phyloP scores from a whole-genome alignment of 2,113 vertebrate species.

The Chloropsis cyanopogon region DNA sequence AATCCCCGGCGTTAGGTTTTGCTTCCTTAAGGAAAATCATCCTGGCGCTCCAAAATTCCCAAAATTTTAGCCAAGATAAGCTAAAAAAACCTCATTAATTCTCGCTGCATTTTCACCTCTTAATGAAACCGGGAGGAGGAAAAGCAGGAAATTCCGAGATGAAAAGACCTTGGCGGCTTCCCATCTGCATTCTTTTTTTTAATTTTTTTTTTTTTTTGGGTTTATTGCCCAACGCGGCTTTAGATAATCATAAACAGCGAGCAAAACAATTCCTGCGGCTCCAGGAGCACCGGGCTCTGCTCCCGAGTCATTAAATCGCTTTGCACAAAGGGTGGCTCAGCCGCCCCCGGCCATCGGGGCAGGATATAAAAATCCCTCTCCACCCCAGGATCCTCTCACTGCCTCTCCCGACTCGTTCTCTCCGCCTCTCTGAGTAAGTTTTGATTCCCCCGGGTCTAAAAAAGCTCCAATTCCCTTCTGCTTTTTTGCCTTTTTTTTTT shows the following conservation, averaged over 20 bases:
- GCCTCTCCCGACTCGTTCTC: slow-evolving; percentile 1
- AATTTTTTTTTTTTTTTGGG: no score
- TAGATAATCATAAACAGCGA: background rate
- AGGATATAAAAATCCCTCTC: slow-evolving; percentile 20
- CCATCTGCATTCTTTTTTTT: no score
- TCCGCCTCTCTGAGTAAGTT: slow-evolving; percentile 51
- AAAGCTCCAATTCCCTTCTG: background rate
- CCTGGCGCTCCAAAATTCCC: background rate
- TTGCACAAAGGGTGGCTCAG: slow-evolving; percentile 2
- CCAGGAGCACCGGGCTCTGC: background rate
- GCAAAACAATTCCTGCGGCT: slow-evolving; percentile 16
- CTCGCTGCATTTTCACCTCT: background rate
- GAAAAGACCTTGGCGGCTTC: background rate
- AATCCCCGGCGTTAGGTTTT: rapidly evolving
- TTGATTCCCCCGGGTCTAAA: background rate
- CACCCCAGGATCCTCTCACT: rapidly evolving
- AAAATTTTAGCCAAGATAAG: background rate
- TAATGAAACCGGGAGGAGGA: background rate
- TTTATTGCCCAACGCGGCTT: background rate
- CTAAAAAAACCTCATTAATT: background rate
- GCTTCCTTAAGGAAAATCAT: background rate
- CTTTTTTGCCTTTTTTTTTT: no score
- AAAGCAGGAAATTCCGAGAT: slow-evolving; percentile 28
- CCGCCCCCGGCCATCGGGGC: background rate
- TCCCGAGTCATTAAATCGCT: slow-evolving; percentile 15